A percentile compares a stretch with the other conserved stretches of the same genome.
Evolutionary conservation across 2,888 invertebrate species (phyloP).

Genomic region (Altica lythri): DNA sequence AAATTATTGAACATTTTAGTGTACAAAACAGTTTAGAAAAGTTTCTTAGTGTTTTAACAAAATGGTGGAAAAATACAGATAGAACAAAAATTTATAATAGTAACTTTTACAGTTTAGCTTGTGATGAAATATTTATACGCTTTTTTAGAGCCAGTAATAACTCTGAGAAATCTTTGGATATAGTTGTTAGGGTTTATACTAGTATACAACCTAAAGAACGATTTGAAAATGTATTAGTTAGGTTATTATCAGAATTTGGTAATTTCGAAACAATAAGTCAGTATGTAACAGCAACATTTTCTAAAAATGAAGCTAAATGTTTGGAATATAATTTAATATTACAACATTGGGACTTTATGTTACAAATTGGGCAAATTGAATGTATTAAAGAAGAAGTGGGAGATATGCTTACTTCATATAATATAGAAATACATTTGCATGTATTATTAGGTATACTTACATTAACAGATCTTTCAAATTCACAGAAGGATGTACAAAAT

Average conservation of each 20-base stretch:
- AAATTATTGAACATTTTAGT: slow-evolving; percentile 58
- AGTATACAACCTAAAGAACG: slow-evolving; percentile 54
- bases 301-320: slow-evolving; percentile 28
- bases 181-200: slow-evolving; percentile 57
- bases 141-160: slow-evolving; percentile 53
- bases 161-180: slow-evolving; percentile 51
- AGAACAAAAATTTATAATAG: slow-evolving; percentile 37
- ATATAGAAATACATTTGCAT: slow-evolving; percentile 50
- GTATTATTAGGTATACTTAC: slow-evolving; percentile 47
- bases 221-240: slow-evolving; percentile 53
- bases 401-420: slow-evolving; percentile 50
- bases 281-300: slow-evolving; percentile 38
- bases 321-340: slow-evolving; percentile 48
- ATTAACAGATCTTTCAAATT: slow-evolving; percentile 35
- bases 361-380: slow-evolving; percentile 46
- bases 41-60: slow-evolving; percentile 57
- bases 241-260: slow-evolving; percentile 46
- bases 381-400: slow-evolving; percentile 43
- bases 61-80: slow-evolving; percentile 34
- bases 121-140: slow-evolving; percentile 58
- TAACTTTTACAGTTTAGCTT: slow-evolving; percentile 53
- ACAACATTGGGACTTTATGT: slow-evolving; percentile 43
- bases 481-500: slow-evolving; percentile 41
- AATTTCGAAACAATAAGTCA: slow-evolving; percentile 48
- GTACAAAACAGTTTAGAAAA: slow-evolving; percentile 56